Base-by-base conservation (phyloP, 92 coral and sea anemone species). In the Zoanthus sociatus region DNA sequence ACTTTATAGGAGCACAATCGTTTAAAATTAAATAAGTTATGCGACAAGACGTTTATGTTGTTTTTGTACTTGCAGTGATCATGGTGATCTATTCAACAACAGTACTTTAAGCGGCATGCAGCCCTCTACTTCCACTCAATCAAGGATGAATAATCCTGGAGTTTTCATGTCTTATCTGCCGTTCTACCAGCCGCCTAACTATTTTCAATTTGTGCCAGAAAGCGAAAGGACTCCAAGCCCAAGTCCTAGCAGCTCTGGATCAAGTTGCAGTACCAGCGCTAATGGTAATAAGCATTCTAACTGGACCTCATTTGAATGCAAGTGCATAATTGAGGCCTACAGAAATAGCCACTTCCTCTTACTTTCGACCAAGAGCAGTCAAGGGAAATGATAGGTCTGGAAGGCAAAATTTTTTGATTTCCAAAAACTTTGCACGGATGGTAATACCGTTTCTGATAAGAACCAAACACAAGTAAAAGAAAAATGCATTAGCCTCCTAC, bases 301-400 rank as follows among this genome's bases (percentile, higher is more conserved):
- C 90, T 83, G 91, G 91, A 56, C 86, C 50, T 68, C 42, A 58
- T 60, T 46, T 56, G 93, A 87, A 68, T 79, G 66, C 78, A 83
- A 86, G 84, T 87, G 91, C 66, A 63, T 90, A 31, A 90, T 87
- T 61, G 84, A 78, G n/a, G 86, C 87, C 60, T 88, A 73, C 73
- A 74, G 73, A 58, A 86, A 74, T 37, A 61, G 84, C 47, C 78
- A 83, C 53, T 83, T 67, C 78, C 21, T 74, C 30, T 81, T 88
- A 31, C 56, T 71, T 76, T 82, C 88, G 18, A 82, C 88, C 44
- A 88, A 88, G 55, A 88, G 91, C 78, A 88, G 88, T 66, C 87
- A 88, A 18, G 87, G 83, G 48, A 82, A 88, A 17, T 67, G 71
- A 83, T 82, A 17, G 71, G 73, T 88, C 48, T 72, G 88, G 91